Conservation (phyloP, 2,888 invertebrate species). For the Microchrysa polita region DNA sequence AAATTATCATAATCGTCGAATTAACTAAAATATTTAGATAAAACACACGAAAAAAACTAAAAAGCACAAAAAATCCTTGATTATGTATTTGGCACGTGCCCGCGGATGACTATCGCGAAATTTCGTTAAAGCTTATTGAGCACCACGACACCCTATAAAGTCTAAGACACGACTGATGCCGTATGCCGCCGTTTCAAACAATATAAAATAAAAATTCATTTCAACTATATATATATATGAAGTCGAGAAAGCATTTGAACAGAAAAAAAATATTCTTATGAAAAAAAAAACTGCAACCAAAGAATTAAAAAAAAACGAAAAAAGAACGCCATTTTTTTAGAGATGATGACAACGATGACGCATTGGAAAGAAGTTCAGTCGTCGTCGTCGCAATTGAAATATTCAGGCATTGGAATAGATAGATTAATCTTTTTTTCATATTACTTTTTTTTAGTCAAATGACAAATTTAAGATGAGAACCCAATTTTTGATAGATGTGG, state of each 20-base stretch:
- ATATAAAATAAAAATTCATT: conserved; percentile 31
- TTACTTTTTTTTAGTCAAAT: no score
- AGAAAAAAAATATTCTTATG: no score
- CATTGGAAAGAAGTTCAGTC: no score
- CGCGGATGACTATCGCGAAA: background rate
- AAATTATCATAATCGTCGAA: no score
- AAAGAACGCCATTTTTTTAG: conserved; percentile 6
- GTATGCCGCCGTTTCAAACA: background rate
- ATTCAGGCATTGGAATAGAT: no score
- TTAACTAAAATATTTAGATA: no score
- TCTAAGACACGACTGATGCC: conserved; percentile 12
- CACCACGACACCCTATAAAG: conserved; percentile 34
- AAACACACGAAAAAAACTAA: no score
- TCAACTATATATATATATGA: background rate
- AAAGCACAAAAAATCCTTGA: background rate
- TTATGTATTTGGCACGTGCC: conserved; percentile 24
- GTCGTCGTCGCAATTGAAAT: no score
- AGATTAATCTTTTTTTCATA: no score
- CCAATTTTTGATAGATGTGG: no score
- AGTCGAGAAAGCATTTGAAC: conserved; percentile 25
- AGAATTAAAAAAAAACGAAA: background rate
- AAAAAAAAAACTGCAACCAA: background rate
- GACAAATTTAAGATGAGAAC: no score
- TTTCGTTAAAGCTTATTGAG: conserved; percentile 2
- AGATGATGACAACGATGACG: conserved; percentile 28